Evolutionary conservation across 2,888 invertebrate species (phyloP).

Genomic region (Chaetogeoica ovagalla): DNA sequence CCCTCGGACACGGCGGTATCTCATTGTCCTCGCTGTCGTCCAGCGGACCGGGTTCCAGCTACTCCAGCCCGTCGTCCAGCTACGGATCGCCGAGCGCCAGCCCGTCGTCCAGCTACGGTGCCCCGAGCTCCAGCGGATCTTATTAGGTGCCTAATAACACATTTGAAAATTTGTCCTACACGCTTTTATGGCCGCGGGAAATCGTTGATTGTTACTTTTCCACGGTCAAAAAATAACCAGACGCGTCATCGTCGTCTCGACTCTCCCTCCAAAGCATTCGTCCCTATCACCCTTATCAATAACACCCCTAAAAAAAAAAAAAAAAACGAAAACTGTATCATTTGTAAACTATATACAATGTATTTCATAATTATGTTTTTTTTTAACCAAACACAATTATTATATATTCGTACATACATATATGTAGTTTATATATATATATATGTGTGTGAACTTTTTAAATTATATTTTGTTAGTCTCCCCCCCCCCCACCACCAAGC

Average conservation of each 20-base stretch:
- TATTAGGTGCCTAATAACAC: conserved; percentile 54
- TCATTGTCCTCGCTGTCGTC: conserved; percentile 49
- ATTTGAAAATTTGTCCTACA: background rate
- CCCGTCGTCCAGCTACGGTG: conserved; percentile 57
- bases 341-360: conserved; percentile 25
- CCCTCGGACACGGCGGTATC: conserved; percentile 55
- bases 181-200: conserved; percentile 8
- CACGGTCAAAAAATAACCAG: conserved; percentile 11
- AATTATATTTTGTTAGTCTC: conserved; percentile 18
- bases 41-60: conserved; percentile 54
- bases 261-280: background rate
- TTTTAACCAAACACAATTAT: conserved; percentile 22
- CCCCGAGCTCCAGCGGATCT: conserved; percentile 57
- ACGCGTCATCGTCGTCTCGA: background rate
- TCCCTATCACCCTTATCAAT: background rate
- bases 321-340: background rate
- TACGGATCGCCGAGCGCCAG: conserved; percentile 57
- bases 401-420: too few species aligned
- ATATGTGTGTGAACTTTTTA: background rate
- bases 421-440: too few species aligned
- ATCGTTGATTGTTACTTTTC: conserved; percentile 49
- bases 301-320: background rate
- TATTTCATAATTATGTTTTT: conserved; percentile 9
- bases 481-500: too few species aligned
- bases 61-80: conserved; percentile 55